Evolutionary conservation across 2,797 vertebrate genomes (phyloP), one percentile per base, ranked within the genome.

Genomic region (Eptatretus atami): DNA sequence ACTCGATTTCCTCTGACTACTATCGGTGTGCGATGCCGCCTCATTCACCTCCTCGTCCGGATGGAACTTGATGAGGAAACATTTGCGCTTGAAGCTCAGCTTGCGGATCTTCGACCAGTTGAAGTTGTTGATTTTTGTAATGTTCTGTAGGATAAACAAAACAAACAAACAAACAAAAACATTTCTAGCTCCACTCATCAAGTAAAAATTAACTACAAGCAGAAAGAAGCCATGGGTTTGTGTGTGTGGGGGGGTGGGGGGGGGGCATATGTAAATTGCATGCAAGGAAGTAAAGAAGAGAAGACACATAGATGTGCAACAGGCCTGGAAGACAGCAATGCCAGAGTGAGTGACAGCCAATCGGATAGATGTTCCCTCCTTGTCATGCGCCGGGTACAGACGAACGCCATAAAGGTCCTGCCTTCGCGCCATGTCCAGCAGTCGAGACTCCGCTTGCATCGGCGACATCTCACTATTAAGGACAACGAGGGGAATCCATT

Each of bases 91-190:
- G 78, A 98, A 98, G 74, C 92, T 98, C 76, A 98, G 77, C 73
- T 98, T 98, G 65, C 92, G 83, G 67, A 98, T 80, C 74, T 88
- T 93, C 63, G 88, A 82, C 92, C 92, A 98, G 73, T 90, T 94
- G 74, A 96, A 98, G 71, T 80, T 80, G 67, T 98, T 98, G 70
- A 98, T 96, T 76, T 78, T 87, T 6, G 83, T 94, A 71, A 86
- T 81, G 70, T 83, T 84, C 92, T 98, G 67, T 10, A 13, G 8
- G n/a, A 65, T 24, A 63, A n/a, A 52, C 54, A 64, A 52, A 14
- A 54, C 3, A 54, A 9, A 19, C 14, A 68, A 63, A 66, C 63
- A 65, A 63, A 53, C 65, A 55, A 6, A 52, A 69, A 68, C 31
- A 24, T 61, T 57, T 10, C 9, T n/a, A 12, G 8, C 15, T 60